phyloP scores from a whole-genome alignment of 2,888 invertebrate genomes.

The Tillus elongatus region DNA sequence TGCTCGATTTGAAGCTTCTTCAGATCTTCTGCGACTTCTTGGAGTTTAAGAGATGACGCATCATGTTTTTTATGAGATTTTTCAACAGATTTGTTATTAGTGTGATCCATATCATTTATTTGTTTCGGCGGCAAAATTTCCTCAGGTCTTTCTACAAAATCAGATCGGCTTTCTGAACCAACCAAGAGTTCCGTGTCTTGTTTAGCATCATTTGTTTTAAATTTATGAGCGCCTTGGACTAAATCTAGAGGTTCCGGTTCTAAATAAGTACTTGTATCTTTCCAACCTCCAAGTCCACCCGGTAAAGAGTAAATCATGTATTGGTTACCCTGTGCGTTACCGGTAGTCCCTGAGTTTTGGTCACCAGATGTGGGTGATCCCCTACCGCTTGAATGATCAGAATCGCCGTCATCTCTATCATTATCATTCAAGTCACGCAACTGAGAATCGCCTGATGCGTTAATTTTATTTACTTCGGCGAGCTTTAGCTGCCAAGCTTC shows the following conservation, averaged over 20 bases:
- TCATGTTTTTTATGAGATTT: too few species aligned
- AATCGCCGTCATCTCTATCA: constrained; percentile 41
- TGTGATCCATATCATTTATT: too few species aligned
- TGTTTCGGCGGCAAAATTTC: too few species aligned
- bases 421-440: constrained; percentile 18
- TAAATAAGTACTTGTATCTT: constrained; percentile 70
- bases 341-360: constrained; percentile 10
- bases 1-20: too few species aligned
- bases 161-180: too few species aligned
- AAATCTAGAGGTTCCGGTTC: constrained; percentile 20
- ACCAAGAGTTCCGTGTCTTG: too few species aligned
- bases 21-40: too few species aligned
- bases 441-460: constrained; percentile 19
- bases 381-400: constrained; percentile 50
- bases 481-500: constrained; percentile 48
- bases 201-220: too few species aligned
- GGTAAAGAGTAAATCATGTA: constrained; percentile 53
- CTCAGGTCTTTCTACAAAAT: too few species aligned
- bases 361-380: constrained; percentile 24
- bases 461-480: constrained; percentile 41
- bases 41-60: too few species aligned
- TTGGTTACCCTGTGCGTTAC: constrained; percentile 17
- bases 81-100: too few species aligned
- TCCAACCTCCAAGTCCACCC: constrained; percentile 73
- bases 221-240: too few species aligned